phyloP scores from a whole-genome alignment of 2,888 invertebrate genomes.

The Zeuzera pyrina region DNA sequence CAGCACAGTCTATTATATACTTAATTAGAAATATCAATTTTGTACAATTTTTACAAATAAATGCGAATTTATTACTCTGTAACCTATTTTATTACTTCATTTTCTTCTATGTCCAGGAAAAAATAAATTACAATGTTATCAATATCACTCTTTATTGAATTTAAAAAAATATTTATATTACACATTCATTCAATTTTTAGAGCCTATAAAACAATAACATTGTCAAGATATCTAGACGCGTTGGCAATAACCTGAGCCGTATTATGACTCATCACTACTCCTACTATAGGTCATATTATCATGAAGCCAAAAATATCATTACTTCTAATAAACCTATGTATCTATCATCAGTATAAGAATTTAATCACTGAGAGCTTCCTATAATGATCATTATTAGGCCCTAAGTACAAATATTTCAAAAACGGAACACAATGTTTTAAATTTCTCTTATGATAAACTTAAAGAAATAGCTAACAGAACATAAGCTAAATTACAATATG shows the following conservation, averaged over 20 bases:
- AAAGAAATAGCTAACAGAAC: too few relatives aligned
- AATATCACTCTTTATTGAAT: constrained; percentile 72
- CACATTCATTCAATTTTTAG: constrained; percentile 63
- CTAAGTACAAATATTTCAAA: constrained; percentile 57
- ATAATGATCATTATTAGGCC: constrained; percentile 44
- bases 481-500: too few relatives aligned
- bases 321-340: constrained; percentile 39
- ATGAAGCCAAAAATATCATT: constrained; percentile 57
- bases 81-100: too few relatives aligned
- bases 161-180: constrained; percentile 72
- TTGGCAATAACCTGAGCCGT: constrained; percentile 28
- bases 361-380: constrained; percentile 20
- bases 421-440: too few relatives aligned
- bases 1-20: too few relatives aligned
- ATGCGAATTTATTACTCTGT: too few relatives aligned
- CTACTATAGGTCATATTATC: constrained; percentile 37
- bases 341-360: constrained; percentile 37
- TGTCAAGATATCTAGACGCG: constrained; percentile 35
- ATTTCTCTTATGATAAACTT: too few relatives aligned
- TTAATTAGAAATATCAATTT: too few relatives aligned
- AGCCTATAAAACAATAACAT: constrained; percentile 62
- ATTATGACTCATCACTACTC: constrained; percentile 13
- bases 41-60: too few relatives aligned
- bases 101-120: too few relatives aligned
- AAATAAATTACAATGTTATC: constrained; percentile 17